Conservation (phyloP, 2,113 vertebrate genomes). For the Phrynocephalus versicolor region DNA sequence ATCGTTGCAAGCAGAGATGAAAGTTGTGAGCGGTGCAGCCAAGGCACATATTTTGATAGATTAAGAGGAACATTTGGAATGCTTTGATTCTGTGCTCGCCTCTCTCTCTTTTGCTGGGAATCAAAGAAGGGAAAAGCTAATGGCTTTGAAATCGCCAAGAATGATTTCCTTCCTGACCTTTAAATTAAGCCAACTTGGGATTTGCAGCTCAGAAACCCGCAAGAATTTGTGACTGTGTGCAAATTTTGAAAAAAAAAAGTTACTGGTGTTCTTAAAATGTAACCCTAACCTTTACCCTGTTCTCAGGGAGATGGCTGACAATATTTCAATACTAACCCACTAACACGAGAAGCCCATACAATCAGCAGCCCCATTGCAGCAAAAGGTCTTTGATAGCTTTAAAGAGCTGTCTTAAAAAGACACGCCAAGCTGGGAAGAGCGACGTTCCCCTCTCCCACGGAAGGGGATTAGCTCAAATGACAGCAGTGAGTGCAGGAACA, state of each 20-base stretch:
- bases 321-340: background rate
- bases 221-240: background rate
- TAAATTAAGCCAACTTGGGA: background rate
- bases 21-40: constrained; percentile 22
- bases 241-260: background rate
- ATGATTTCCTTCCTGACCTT: constrained; percentile 19
- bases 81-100: constrained; percentile 47
- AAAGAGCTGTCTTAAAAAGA: background rate
- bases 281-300: background rate
- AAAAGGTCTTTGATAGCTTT: background rate
- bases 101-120: constrained; percentile 26
- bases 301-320: background rate
- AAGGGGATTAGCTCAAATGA: background rate
- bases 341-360: background rate
- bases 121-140: background rate
- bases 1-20: constrained; percentile 2
- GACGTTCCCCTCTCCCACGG: background rate
- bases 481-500: background rate
- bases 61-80: constrained; percentile 40
- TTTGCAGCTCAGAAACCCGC: background rate
- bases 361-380: background rate
- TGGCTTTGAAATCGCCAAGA: constrained; percentile 6
- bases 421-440: background rate
- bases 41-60: constrained; percentile 56
- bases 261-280: background rate